Evolutionary conservation across 2,113 vertebrate genomes (phyloP).

Genomic region (Mesembrinibis cayennensis): DNA sequence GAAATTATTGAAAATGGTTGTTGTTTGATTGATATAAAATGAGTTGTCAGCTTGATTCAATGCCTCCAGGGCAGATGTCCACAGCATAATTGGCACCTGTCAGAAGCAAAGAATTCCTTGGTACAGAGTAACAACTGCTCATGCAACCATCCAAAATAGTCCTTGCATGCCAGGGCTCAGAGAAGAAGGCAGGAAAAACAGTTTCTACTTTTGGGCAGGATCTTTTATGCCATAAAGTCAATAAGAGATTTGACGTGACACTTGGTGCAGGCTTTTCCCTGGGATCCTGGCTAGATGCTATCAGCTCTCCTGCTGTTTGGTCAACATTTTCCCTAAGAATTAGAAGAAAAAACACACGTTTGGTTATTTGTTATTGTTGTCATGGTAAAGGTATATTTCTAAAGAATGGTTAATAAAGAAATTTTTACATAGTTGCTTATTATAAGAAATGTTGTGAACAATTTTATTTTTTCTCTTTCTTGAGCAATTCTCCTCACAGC

Average conservation of each 20-base stretch:
- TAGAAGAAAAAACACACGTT: background rate
- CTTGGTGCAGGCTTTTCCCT: background rate
- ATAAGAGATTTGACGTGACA: background rate
- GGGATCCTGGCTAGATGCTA: background rate
- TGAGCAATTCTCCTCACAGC: background rate
- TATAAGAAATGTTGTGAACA: background rate
- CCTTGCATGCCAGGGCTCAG: background rate
- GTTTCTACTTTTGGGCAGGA: background rate
- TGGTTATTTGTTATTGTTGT: background rate
- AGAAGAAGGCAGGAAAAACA: background rate
- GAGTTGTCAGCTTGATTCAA: conserved; percentile 60
- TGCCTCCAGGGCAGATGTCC: conserved; percentile 60
- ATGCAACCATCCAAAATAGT: background rate
- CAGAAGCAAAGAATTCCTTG: conserved; percentile 50
- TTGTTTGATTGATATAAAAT: conserved; percentile 60
- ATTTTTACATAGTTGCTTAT: background rate
- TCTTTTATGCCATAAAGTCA: background rate
- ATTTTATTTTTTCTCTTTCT: background rate
- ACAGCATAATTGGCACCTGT: conserved; percentile 56
- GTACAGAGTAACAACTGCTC: background rate
- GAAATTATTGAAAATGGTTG: conserved; percentile 57
- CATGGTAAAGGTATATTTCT: background rate
- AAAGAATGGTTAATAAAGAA: background rate
- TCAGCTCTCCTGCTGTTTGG: background rate
- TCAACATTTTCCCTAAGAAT: background rate